These are phyloP conservation scores for Malachius bipustulatus DNA, from an alignment of 2,888 invertebrate genomes.

Conservation along the genomic window DNA sequence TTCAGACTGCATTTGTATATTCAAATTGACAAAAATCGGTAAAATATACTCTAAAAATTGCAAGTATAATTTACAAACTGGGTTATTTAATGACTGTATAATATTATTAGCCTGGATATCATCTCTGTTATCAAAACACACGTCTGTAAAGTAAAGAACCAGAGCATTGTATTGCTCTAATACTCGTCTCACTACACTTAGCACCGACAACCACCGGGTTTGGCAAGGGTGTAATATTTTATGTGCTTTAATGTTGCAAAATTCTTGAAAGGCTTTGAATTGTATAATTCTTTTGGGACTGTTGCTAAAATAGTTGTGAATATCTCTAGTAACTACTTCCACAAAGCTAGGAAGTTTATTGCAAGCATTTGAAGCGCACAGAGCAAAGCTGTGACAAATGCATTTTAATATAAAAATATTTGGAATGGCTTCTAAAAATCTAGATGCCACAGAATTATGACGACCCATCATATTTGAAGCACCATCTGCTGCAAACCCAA, in stretches of 20 bases:
- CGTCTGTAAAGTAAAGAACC: slow-evolving; percentile 7
- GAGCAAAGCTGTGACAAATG: not conserved
- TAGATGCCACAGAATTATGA: not conserved
- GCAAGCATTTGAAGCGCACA: slow-evolving; percentile 2
- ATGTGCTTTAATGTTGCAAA: slow-evolving; percentile 1
- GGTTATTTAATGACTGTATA: slow-evolving; percentile 4
- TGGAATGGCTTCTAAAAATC: not conserved
- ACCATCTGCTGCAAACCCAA: not conserved
- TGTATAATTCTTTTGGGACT: not conserved
- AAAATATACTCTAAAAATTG: slow-evolving; percentile 8
- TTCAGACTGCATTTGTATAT: slow-evolving; percentile 9
- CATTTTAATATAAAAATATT: slow-evolving; percentile 1
- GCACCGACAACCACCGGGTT: slow-evolving; percentile 7
- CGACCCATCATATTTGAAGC: not conserved
- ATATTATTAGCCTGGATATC: slow-evolving; percentile 7
- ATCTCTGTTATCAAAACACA: slow-evolving; percentile 1
- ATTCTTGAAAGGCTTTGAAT: not conserved
- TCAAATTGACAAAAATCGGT: slow-evolving; percentile 7
- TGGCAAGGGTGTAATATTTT: slow-evolving; percentile 5
- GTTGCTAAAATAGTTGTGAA: not conserved
- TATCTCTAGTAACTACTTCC: not conserved
- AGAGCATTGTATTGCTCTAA: slow-evolving; percentile 8
- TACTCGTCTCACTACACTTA: slow-evolving; percentile 6
- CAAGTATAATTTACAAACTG: slow-evolving; percentile 9
- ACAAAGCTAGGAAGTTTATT: not conserved